A percentile compares a stretch with the other conserved stretches of the same genome.
Conservation (phyloP, 2,113 vertebrate genomes). For the Danio rerio region DNA sequence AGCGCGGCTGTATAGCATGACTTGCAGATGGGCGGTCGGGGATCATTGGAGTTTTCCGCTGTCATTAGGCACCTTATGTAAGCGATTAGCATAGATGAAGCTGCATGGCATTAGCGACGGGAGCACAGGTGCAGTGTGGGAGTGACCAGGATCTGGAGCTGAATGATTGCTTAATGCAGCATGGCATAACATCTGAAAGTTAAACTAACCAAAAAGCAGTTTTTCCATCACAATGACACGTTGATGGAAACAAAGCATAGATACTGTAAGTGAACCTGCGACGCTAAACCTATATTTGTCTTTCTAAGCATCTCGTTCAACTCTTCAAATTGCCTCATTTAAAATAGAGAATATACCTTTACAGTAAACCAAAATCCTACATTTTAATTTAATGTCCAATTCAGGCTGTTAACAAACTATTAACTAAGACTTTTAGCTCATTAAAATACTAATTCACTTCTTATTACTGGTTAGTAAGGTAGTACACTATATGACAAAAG, state of each 20-base stretch:
- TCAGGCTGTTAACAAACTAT: no score
- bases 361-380: no score
- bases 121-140: slow-evolving; percentile 44
- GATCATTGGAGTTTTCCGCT: slow-evolving; percentile 45
- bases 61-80: slow-evolving; percentile 58
- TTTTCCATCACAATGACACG: not conserved
- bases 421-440: no score
- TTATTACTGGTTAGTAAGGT: no score
- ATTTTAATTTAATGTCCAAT: no score
- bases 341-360: no score
- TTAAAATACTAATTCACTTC: no score
- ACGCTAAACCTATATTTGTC: no score
- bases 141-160: slow-evolving; percentile 36
- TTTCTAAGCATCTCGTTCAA: no score
- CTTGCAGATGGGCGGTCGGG: slow-evolving; percentile 15
- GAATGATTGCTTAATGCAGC: slow-evolving; percentile 49
- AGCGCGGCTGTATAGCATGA: slow-evolving; percentile 10
- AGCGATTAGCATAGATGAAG: slow-evolving; percentile 68
- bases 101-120: slow-evolving; percentile 45
- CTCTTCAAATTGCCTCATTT: no score
- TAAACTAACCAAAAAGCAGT: slow-evolving; percentile 13
- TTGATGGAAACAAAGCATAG: not conserved
- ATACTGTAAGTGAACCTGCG: not conserved
- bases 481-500: no score
- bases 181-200: slow-evolving; percentile 31